Base-by-base conservation (phyloP, 2,113 vertebrate species). In the Collichthys lucidus region DNA sequence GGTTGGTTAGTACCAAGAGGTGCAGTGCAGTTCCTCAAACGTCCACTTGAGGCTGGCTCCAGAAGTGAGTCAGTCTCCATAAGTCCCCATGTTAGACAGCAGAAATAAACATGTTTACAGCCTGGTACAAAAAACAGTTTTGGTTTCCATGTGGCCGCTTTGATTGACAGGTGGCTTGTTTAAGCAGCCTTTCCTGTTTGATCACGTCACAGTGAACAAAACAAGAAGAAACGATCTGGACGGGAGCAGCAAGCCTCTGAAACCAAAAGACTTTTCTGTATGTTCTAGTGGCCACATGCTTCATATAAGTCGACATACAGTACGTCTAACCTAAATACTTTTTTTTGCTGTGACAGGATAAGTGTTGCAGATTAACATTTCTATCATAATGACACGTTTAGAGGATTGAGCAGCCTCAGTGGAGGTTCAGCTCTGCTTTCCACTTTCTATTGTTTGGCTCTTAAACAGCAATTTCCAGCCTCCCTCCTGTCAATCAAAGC, bases 401-500 rank as follows among this genome's bases (percentile, higher is more conserved):
- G 17, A 29, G 49, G 71, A 50, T 8, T 14, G 56, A 3, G 26
- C 15, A 59, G 80, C 47, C 15, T 72, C 53, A 20, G 56, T 14
- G 40, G 56, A 49, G 22, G 70, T 15, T 59, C 49, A 67, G 56
- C 63, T 53, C 75, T 44, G 53, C 74, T 74, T 52, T 79, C 52
- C 26, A 31, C 19, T 77, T 71, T 75, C 77, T 53, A 46, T 81
- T 81, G 66, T 85, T 85, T 44, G 26, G 4, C 73, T 77, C 19
- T 49, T 61, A 70, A 75, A 47, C 65, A 61, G 40, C 61, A 24
- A 0, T 46, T 52, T 73, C 40, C 0, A 4, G 64, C 60, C 72
- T 29, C 73, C 63, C 42, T 73, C 52, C 86, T 79, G 89, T 81
- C 89, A 88, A 14, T 89, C 87, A 91, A 59, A 63, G 3, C 7